These are phyloP conservation scores for Drosophila meridionalis DNA, from an alignment of 2,888 invertebrate genomes.

Conservation along the genomic window DNA sequence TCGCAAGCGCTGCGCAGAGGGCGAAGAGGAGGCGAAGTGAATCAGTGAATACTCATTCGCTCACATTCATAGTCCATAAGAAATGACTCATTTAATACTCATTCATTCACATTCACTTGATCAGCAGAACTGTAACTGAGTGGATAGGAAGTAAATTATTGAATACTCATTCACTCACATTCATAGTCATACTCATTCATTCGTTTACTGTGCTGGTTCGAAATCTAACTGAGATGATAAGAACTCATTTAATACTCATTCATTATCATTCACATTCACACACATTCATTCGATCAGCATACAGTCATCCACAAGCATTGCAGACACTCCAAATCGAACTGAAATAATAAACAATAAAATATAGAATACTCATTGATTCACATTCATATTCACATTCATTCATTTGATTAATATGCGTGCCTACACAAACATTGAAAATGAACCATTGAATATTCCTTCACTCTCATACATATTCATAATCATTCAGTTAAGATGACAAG, in stretches of 20 bases:
- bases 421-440: too few relatives aligned
- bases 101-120: background rate
- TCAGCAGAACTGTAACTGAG: too few relatives aligned
- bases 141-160: constrained; percentile 10
- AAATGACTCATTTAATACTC: background rate
- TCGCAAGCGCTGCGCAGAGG: constrained; percentile 58
- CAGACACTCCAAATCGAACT: constrained; percentile 54
- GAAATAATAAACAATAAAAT: background rate
- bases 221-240: constrained; percentile 8
- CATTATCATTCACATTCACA: background rate
- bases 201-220: too few relatives aligned
- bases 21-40: constrained; percentile 21
- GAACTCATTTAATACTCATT: background rate
- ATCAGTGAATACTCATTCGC: background rate
- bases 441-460: background rate
- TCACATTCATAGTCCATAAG: background rate
- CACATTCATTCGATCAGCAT: background rate
- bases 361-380: background rate
- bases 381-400: background rate
- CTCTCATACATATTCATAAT: background rate
- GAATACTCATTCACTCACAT: background rate
- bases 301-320: constrained; percentile 82
- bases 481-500: background rate
- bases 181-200: background rate
- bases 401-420: background rate